Percentiles rank a stretch among this genome's conserved stretches.
Evolutionary conservation across 2,888 invertebrate genomes (phyloP).

Genomic region (Tachystola acroxantha): DNA sequence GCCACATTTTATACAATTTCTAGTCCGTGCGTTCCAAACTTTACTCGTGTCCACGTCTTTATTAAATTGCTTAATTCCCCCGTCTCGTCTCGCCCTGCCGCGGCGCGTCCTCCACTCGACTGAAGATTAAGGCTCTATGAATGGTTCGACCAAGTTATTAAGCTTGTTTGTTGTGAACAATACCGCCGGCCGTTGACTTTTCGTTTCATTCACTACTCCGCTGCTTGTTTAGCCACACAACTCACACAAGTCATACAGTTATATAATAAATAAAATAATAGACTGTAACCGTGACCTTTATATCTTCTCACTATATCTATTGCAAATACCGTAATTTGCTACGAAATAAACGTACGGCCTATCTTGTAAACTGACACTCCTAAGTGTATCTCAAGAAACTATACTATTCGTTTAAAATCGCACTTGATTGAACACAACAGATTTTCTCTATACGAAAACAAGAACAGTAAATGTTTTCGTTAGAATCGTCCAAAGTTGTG

Average conservation of each 20-base stretch:
- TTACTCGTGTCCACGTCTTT: slow-evolving; percentile 35
- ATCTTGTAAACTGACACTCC: no score
- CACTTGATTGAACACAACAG: no score
- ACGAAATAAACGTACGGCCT: no score
- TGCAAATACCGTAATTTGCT: no score
- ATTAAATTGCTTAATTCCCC: slow-evolving; percentile 22
- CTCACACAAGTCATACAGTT: slow-evolving; percentile 18
- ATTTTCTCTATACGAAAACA: no score
- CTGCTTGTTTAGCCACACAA: slow-evolving; percentile 30
- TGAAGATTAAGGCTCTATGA: slow-evolving; percentile 47
- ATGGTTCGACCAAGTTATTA: slow-evolving; percentile 53
- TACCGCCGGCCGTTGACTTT: slow-evolving; percentile 58
- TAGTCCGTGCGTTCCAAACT: slow-evolving; percentile 60
- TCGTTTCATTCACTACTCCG: slow-evolving; percentile 49
- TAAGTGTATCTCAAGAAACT: no score
- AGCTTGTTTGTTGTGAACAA: slow-evolving; percentile 53
- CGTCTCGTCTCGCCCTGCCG: slow-evolving; percentile 19
- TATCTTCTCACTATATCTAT: no score
- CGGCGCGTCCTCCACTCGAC: slow-evolving; percentile 9
- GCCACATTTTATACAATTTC: slow-evolving; percentile 79
- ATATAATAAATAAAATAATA: no score
- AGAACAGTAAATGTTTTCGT: no score
- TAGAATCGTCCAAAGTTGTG: no score
- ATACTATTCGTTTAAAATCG: no score
- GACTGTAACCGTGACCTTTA: no score